Evolutionary conservation across 2,797 vertebrate species (phyloP).

Genomic region (Phataginus tetradactyla): DNA sequence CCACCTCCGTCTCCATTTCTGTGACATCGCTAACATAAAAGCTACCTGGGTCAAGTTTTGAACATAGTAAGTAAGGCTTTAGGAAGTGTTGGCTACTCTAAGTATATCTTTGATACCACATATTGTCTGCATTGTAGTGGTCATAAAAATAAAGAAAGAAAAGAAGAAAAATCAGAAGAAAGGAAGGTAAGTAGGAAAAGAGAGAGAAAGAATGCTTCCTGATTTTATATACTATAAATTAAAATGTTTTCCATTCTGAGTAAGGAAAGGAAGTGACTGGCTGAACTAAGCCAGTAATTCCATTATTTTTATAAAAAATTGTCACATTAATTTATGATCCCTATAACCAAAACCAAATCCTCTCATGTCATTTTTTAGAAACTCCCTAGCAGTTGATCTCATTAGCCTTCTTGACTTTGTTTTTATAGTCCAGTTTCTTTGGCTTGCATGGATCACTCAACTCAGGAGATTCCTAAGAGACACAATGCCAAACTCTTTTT

Average conservation of each 20-base stretch:
- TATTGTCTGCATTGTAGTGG: neutral
- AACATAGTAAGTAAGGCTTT: neutral
- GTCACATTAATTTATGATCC: neutral
- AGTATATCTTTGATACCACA: neutral
- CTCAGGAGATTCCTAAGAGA: neutral
- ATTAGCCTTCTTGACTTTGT: neutral
- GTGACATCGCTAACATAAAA: neutral
- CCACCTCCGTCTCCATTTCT: neutral
- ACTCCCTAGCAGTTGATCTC: neutral
- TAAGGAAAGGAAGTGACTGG: neutral
- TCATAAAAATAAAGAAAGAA: neutral
- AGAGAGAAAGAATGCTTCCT: neutral
- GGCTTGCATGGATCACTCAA: neutral
- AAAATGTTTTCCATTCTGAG: neutral
- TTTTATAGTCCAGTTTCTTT: neutral
- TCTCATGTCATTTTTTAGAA: neutral
- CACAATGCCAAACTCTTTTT: neutral
- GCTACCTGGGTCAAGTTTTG: neutral
- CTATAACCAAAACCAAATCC: neutral
- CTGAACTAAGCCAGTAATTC: neutral
- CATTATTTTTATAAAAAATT: neutral
- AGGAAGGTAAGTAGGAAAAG: neutral
- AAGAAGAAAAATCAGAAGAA: neutral
- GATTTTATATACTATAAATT: neutral
- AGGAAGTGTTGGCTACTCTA: neutral